Evolutionary conservation across 2,797 vertebrate species (phyloP).

Genomic region (Toxotes lorentzi): DNA sequence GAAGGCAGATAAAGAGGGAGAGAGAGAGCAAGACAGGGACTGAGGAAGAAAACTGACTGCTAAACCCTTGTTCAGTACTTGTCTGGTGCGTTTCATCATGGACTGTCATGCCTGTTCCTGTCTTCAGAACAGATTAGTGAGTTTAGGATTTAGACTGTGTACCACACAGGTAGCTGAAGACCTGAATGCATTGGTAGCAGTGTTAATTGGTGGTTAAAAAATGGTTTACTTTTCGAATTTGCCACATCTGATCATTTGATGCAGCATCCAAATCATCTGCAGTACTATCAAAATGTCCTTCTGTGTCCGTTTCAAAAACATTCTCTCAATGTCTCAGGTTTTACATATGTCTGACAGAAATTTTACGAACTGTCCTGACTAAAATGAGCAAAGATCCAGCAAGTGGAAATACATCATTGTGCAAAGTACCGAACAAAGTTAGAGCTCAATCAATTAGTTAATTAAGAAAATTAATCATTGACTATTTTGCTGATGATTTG

Average conservation of each 20-base stretch:
- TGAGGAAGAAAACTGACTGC: slow-evolving; percentile 10
- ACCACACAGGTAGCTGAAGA: not conserved
- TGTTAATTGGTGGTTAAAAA: not conserved
- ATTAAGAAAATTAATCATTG: no score
- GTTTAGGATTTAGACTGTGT: not conserved
- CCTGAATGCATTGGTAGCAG: not conserved
- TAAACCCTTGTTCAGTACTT: slow-evolving; percentile 14
- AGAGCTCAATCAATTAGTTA: not conserved
- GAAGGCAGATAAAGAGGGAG: not conserved
- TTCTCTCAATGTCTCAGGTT: no score
- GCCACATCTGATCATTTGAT: not conserved
- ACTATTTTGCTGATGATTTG: not conserved
- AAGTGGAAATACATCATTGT: not conserved
- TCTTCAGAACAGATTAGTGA: slow-evolving; percentile 8
- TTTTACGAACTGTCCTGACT: no score
- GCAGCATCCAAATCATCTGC: no score
- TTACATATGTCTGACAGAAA: no score
- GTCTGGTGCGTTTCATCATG: slow-evolving; percentile 39
- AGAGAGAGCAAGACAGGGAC: not conserved
- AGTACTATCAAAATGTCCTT: not conserved
- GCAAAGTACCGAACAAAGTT: not conserved
- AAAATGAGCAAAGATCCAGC: no score
- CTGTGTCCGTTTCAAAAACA: no score
- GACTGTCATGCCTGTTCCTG: slow-evolving; percentile 40
- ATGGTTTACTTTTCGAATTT: not conserved